A percentile compares a stretch with the other conserved stretches of the same genome.
These are phyloP conservation scores for Eupithecia pulchellata DNA, from an alignment of 2,888 invertebrate genomes.

Conservation along the genomic window DNA sequence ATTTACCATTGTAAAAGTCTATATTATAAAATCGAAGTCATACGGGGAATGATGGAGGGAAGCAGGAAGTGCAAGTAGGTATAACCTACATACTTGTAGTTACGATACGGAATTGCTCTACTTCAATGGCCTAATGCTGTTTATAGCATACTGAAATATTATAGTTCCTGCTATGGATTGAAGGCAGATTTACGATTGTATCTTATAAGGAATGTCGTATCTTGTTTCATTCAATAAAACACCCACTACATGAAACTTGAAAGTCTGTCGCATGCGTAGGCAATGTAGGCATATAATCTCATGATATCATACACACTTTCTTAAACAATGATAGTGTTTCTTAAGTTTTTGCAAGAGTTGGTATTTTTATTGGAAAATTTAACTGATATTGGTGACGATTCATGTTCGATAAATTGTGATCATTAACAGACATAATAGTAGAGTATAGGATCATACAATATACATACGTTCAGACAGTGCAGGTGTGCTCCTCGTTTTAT, in stretches of 20 bases:
- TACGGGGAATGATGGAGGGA: too few relatives aligned
- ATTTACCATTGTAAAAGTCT: too few relatives aligned
- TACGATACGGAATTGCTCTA: neutral
- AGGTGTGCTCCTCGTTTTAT: neutral
- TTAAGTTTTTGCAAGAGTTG: constrained; percentile 5
- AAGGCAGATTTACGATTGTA: constrained; percentile 38
- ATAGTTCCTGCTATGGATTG: constrained; percentile 25
- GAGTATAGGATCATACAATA: too few relatives aligned
- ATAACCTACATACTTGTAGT: too few relatives aligned
- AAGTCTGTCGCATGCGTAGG: constrained; percentile 44
- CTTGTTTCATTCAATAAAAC: constrained; percentile 29
- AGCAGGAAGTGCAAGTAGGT: too few relatives aligned
- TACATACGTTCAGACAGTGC: neutral
- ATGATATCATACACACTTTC: constrained; percentile 49
- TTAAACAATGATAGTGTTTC: constrained; percentile 8
- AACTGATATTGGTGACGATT: too few relatives aligned
- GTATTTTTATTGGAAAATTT: neutral
- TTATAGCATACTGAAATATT: constrained; percentile 3
- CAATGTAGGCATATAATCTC: constrained; percentile 41
- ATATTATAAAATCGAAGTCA: too few relatives aligned
- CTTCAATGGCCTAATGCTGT: neutral
- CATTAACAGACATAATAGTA: too few relatives aligned
- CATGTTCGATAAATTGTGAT: too few relatives aligned
- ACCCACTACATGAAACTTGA: constrained; percentile 21
- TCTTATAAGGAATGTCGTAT: constrained; percentile 38